These are phyloP conservation scores for Pseudomyrmex flavicornis DNA, from an alignment of 1,140 invertebrate genomes.

Conservation along the genomic window DNA sequence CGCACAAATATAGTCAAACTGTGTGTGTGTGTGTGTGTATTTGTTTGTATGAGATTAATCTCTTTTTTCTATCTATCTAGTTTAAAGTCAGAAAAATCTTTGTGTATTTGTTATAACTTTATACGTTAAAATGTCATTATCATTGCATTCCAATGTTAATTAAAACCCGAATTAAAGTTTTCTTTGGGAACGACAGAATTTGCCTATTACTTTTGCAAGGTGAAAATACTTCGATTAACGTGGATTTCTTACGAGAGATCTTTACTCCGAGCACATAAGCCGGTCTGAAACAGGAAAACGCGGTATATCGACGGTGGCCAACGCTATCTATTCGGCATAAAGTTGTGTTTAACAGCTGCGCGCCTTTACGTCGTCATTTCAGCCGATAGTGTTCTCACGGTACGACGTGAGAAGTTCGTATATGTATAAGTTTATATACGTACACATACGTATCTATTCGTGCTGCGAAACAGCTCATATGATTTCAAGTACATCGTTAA, in stretches of 20 bases:
- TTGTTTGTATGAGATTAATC: too few relatives aligned
- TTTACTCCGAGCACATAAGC: conserved; percentile 43
- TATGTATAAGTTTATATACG: neutral
- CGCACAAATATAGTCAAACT: too few relatives aligned
- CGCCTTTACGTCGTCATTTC: conserved; percentile 53
- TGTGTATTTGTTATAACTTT: too few relatives aligned
- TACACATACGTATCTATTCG: too few relatives aligned
- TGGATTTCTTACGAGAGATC: conserved; percentile 29
- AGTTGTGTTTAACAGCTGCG: conserved; percentile 50
- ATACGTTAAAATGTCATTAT: too few relatives aligned
- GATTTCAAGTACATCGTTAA: conserved; percentile 38
- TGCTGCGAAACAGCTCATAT: conserved; percentile 31
- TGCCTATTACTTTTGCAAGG: neutral
- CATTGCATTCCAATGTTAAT: neutral
- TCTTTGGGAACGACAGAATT: neutral
- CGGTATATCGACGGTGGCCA: conserved; percentile 38
- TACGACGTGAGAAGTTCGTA: conserved; percentile 11
- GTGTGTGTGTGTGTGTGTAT: too few relatives aligned
- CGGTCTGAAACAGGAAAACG: conserved; percentile 43
- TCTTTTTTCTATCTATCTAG: too few relatives aligned
- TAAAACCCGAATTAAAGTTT: conserved; percentile 26
- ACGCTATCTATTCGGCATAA: conserved; percentile 47
- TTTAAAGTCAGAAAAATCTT: too few relatives aligned
- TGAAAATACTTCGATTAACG: conserved; percentile 34
- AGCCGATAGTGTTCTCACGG: conserved; percentile 30